phyloP scores from a whole-genome alignment of 2,113 vertebrate species.

The Hipposideros armiger region DNA sequence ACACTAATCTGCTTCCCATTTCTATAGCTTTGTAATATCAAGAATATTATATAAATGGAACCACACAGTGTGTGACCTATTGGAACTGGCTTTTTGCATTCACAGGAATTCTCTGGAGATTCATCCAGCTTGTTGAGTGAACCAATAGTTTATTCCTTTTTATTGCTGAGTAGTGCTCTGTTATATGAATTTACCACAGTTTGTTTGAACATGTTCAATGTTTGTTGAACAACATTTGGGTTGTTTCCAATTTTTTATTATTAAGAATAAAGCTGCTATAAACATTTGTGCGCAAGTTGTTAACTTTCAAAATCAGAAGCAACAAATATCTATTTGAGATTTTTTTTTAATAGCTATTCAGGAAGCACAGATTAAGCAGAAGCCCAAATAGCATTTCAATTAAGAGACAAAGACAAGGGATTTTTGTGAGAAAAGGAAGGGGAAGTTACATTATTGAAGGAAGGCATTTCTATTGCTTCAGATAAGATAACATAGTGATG shows the following conservation, averaged over 20 bases:
- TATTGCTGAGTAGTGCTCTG: neutral
- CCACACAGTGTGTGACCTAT: neutral
- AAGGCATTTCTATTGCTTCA: too few species aligned
- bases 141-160: neutral
- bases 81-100: neutral
- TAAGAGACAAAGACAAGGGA: too few species aligned
- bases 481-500: too few species aligned
- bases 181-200: neutral
- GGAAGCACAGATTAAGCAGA: too few species aligned
- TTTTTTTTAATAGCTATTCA: too few species aligned
- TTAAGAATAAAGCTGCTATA: neutral
- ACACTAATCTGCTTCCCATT: neutral
- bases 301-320: too few species aligned
- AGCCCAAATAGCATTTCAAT: too few species aligned
- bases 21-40: neutral
- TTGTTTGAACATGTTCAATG: neutral
- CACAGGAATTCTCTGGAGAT: neutral
- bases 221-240: neutral
- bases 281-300: neutral
- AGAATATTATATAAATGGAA: neutral
- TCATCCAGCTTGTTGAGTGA: neutral
- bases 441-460: too few species aligned
- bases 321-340: too few species aligned
- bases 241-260: neutral
- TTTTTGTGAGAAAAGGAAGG: too few species aligned